These are phyloP conservation scores for Diaphora mendica DNA, from an alignment of 2,888 invertebrate species.

Conservation along the genomic window DNA sequence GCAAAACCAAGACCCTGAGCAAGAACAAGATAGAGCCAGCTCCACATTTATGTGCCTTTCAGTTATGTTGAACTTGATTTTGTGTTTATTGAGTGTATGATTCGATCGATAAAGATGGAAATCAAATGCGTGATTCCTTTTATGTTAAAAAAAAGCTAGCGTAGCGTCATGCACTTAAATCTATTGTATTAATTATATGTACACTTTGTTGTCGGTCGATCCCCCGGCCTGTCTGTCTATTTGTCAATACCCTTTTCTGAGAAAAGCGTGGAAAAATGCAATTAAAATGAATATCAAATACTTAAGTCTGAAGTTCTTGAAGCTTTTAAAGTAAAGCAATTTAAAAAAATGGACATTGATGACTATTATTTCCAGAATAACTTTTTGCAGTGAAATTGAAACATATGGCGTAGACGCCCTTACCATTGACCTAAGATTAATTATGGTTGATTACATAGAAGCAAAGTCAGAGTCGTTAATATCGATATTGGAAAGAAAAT, in stretches of 20 bases:
- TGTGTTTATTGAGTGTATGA: background rate
- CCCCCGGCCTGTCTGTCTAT: background rate
- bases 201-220: background rate
- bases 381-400: too few relatives aligned
- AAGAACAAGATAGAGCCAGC: background rate
- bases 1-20: background rate
- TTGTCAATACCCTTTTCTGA: background rate
- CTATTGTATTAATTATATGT: too few relatives aligned
- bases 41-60: background rate
- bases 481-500: background rate
- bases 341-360: too few relatives aligned
- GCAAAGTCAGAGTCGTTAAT: background rate
- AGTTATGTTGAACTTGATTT: background rate
- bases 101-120: background rate
- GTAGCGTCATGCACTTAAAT: too few relatives aligned
- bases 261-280: too few relatives aligned
- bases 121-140: too few relatives aligned
- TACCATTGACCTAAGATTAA: background rate
- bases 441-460: background rate
- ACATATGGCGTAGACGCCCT: too few relatives aligned
- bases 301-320: too few relatives aligned
- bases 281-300: too few relatives aligned
- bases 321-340: background rate
- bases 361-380: too few relatives aligned
- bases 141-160: too few relatives aligned